Conservation (phyloP, 2,797 vertebrate genomes). For the Pipistrellus kuhlii region DNA sequence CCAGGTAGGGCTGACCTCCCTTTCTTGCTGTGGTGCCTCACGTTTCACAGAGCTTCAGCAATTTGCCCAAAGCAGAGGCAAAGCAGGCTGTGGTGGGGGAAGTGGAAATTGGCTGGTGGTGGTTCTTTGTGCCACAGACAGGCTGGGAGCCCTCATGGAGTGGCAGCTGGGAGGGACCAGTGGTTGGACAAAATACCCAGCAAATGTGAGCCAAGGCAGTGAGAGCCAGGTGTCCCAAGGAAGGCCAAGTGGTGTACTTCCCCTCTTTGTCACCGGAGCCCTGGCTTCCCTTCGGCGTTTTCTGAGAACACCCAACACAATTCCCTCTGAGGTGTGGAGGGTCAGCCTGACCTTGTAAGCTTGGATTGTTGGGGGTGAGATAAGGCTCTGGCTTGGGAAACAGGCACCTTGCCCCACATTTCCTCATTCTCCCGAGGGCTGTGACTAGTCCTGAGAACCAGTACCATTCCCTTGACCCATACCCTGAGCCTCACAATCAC, state of each 20-base stretch:
- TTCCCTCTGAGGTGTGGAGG: background rate
- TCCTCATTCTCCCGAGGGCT: background rate
- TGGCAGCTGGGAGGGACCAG: background rate
- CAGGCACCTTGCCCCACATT: background rate
- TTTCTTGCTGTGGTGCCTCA: background rate
- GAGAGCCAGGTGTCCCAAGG: background rate
- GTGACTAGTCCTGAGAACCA: background rate
- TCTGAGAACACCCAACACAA: constrained; percentile 7
- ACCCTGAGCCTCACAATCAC: background rate
- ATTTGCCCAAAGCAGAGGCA: background rate
- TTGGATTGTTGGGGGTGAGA: background rate
- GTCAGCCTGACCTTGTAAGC: no score
- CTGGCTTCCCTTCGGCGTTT: constrained; percentile 7
- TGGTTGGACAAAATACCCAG: background rate
- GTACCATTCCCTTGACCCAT: no score
- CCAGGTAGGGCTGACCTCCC: background rate
- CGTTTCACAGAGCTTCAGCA: background rate
- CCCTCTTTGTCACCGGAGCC: background rate
- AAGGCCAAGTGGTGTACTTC: background rate
- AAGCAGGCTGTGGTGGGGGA: background rate
- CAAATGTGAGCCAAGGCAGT: background rate
- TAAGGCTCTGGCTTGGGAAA: background rate
- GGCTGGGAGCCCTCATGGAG: background rate
- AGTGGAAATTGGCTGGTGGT: background rate
- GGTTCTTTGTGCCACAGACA: background rate